Conservation (phyloP, 2,888 invertebrate genomes). For the Escarpia spicata region DNA sequence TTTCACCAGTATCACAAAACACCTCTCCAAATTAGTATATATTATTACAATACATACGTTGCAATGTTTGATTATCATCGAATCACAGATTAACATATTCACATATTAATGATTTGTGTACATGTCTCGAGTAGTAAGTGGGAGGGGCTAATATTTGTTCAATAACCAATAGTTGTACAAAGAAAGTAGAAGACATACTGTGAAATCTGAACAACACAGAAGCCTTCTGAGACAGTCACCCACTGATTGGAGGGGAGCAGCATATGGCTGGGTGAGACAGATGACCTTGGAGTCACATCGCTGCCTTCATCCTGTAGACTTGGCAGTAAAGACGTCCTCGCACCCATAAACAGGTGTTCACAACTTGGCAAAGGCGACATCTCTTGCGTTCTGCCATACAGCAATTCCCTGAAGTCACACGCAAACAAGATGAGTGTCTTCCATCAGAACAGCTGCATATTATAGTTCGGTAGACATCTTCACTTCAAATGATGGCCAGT, state of each 20-base stretch:
- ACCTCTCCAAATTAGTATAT: neutral
- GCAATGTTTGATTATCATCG: neutral
- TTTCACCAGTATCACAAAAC: neutral
- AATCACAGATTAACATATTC: neutral
- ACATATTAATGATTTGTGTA: neutral
- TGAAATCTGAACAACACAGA: neutral
- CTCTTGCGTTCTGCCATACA: constrained; percentile 43
- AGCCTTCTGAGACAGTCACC: neutral
- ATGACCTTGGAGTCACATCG: neutral
- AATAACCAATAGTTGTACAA: neutral
- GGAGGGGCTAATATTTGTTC: neutral
- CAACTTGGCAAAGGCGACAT: constrained; percentile 40
- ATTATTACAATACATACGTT: neutral
- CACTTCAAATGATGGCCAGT: neutral
- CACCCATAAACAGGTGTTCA: constrained; percentile 25
- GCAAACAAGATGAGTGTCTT: neutral
- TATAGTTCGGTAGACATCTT: neutral
- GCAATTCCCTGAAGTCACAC: constrained; percentile 40
- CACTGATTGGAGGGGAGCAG: neutral
- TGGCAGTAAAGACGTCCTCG: neutral
- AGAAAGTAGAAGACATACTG: neutral
- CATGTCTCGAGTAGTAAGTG: neutral
- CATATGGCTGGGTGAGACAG: neutral
- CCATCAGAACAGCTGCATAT: neutral
- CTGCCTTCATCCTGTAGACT: neutral